These are phyloP conservation scores for Glossosoma conforme DNA, from an alignment of 1,140 invertebrate species.

Conservation along the genomic window DNA sequence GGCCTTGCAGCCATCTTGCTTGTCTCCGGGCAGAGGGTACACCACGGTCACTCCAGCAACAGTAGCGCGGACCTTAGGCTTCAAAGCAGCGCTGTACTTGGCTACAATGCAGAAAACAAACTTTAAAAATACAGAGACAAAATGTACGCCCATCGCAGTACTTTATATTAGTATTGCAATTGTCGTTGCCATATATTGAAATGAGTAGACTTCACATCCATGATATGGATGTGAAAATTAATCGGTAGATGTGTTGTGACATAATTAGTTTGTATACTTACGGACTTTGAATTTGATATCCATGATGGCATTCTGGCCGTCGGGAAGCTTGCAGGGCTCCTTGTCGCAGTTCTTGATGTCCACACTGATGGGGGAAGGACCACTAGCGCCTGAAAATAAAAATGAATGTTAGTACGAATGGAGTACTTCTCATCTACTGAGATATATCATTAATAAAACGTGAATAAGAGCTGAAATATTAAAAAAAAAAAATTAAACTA, in stretches of 20 bases:
- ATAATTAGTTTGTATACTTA: slow-evolving; percentile 7
- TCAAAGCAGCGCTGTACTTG: not conserved
- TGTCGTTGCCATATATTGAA: too few species aligned
- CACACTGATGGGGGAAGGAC: slow-evolving; percentile 3
- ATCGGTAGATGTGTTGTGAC: not conserved
- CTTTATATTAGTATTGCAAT: too few species aligned
- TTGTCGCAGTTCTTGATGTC: slow-evolving; percentile 4
- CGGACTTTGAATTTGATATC: slow-evolving; percentile 11
- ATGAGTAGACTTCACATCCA: too few species aligned
- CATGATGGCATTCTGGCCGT: slow-evolving; percentile 7
- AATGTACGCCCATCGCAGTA: too few species aligned
- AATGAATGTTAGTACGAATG: too few species aligned
- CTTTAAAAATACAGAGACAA: too few species aligned
- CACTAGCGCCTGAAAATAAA: slow-evolving; percentile 3
- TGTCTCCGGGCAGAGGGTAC: slow-evolving; percentile 8
- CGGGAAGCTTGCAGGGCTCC: slow-evolving; percentile 9
- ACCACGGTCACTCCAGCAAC: slow-evolving; percentile 1
- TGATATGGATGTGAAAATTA: not conserved
- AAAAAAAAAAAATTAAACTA: too few species aligned
- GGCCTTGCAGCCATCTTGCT: slow-evolving; percentile 5
- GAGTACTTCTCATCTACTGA: too few species aligned
- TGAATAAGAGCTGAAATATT: too few species aligned
- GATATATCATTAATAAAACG: too few species aligned
- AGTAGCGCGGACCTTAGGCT: slow-evolving; percentile 12
- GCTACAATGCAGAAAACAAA: too few species aligned